Base-by-base conservation (phyloP, 2,797 vertebrate species). In the Megalops cyprinoides region DNA sequence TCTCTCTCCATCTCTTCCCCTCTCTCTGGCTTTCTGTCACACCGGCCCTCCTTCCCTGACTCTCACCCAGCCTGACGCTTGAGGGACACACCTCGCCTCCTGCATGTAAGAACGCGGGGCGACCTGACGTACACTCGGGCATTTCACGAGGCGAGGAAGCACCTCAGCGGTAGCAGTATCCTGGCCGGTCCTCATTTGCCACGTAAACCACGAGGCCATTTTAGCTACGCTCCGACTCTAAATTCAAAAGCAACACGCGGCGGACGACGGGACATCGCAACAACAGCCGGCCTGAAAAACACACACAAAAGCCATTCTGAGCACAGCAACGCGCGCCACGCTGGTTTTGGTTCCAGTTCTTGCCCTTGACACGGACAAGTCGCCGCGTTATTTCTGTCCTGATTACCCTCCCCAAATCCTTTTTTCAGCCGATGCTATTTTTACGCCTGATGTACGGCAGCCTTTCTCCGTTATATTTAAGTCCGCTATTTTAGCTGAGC, bases 321-420 rank as follows among this genome's bases (percentile, higher is more conserved):
- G 28, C 28, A 9, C 8, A 34, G 31, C 60, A 65, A 65, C 25
- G 31, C 0, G 28, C n/a, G 14, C 25, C 3, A 2, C 4, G 12
- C 31, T 10, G 18, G 28, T 65, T 65, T 65, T 65, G 28, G 60
- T 65, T 34, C 34, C 60, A 65, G 60, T 65, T 65, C 60, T 65
- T 31, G 28, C 28, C 10, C 60, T 34, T 4, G 28, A 34, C 60
- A 1, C 60, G 25, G 60, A 18, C 60, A 31, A 12, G 18, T 65
- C 60, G 60, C 28, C 8, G 9, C 4, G 60, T 65, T 65, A 65
- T 65, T 65, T 34, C 4, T 14, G 60, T 65, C 60, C 60, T 31
- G 4, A 10, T 14, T 65, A 31, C 60, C 60, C 60, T 65, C 28
- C 60, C 60, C 23, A 9, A 58, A 58, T 58, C 60, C 60, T 31